phyloP scores from a whole-genome alignment of 2,888 invertebrate genomes.

The Eupeodes luniger region DNA sequence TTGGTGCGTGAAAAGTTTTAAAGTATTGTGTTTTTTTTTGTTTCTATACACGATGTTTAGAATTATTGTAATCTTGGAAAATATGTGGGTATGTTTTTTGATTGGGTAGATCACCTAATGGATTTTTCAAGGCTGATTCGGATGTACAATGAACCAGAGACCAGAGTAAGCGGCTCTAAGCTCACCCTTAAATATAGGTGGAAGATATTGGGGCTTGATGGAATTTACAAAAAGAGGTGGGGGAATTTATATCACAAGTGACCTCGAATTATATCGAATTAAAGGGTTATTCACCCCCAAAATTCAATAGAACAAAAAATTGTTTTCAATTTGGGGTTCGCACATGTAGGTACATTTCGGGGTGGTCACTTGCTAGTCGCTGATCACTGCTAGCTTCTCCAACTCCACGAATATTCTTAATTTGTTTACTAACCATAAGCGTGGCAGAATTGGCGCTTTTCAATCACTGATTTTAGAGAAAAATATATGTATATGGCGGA shows the following conservation, averaged over 20 bases:
- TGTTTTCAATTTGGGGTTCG: slow-evolving; percentile 60
- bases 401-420: neutral
- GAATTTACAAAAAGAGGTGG: neutral
- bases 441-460: slow-evolving; percentile 11
- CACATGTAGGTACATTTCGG: slow-evolving; percentile 16
- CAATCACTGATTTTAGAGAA: neutral
- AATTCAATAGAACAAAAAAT: slow-evolving; percentile 36
- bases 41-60: neutral
- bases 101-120: slow-evolving; percentile 5
- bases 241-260: slow-evolving; percentile 10
- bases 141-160: slow-evolving; percentile 68
- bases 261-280: slow-evolving; percentile 45
- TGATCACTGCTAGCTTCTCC: no score
- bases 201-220: no score
- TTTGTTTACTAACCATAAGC: slow-evolving; percentile 21
- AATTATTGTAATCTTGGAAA: slow-evolving; percentile 30
- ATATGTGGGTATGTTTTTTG: slow-evolving; percentile 4
- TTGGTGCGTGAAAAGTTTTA: slow-evolving; percentile 60
- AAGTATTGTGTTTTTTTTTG: neutral
- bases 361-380: neutral
- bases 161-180: slow-evolving; percentile 25
- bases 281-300: slow-evolving; percentile 64
- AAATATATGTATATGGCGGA: no score
- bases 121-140: slow-evolving; percentile 58
- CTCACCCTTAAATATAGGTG: slow-evolving; percentile 11